These are phyloP conservation scores for Enteromius unitaeniatus DNA, from an alignment of 2,797 vertebrate species.

Conservation along the genomic window DNA sequence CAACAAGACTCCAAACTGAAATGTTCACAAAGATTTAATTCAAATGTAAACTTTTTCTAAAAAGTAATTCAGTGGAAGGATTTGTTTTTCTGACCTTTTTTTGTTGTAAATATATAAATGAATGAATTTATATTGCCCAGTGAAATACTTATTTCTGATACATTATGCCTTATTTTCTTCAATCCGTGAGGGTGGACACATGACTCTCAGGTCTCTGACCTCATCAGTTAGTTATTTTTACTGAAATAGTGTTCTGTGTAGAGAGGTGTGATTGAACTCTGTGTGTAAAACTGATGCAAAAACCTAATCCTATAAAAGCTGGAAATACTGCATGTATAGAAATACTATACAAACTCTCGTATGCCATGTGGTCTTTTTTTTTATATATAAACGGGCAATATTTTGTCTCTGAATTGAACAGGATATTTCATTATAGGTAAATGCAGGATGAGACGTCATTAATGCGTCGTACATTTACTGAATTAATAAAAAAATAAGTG, in stretches of 20 bases:
- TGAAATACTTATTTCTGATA: slow-evolving; percentile 4
- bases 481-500: not conserved
- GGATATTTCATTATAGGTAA: not conserved
- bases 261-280: slow-evolving; percentile 10
- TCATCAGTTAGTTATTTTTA: not conserved
- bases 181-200: not conserved
- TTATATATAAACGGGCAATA: too few relatives aligned
- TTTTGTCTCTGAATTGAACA: too few relatives aligned
- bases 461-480: not conserved
- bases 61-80: not conserved
- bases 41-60: not conserved
- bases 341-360: not conserved
- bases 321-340: slow-evolving; percentile 8
- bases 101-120: not conserved
- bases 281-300: slow-evolving; percentile 17
- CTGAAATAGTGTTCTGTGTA: not conserved
- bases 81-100: not conserved
- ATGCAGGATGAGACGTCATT: not conserved
- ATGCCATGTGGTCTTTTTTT: not conserved
- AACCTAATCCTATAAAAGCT: not conserved
- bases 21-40: not conserved
- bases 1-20: not conserved
- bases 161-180: not conserved
- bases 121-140: not conserved
- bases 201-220: not conserved